Conservation (phyloP, 2,888 invertebrate species). For the Plusia festucae region DNA sequence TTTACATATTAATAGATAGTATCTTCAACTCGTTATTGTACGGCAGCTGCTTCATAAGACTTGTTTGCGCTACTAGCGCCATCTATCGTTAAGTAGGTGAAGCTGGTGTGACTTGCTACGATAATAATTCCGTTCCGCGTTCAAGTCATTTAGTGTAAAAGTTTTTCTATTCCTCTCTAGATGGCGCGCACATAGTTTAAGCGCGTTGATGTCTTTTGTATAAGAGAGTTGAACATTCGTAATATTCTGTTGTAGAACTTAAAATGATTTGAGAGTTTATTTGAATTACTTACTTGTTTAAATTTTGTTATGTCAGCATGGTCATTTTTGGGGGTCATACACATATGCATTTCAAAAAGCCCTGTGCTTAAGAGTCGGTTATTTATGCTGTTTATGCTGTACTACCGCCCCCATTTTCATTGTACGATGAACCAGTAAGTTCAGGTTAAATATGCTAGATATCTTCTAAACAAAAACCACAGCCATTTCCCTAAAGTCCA, state of each 20-base stretch:
- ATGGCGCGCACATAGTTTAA: conserved; percentile 52
- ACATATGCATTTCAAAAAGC: no score
- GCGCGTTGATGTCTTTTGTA: conserved; percentile 79
- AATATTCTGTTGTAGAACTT: not conserved
- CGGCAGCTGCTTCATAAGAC: not conserved
- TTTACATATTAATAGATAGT: not conserved
- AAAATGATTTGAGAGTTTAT: not conserved
- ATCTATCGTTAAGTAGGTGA: conserved; percentile 65
- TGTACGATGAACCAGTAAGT: no score
- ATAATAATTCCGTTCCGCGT: not conserved
- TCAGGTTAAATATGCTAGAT: no score
- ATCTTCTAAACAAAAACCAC: no score
- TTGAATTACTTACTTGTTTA: not conserved
- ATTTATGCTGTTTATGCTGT: no score
- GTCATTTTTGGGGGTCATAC: no score
- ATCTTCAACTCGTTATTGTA: not conserved
- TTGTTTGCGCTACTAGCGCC: conserved; percentile 54
- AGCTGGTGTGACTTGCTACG: conserved; percentile 6
- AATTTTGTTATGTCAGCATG: no score
- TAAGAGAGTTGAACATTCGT: conserved; percentile 6
- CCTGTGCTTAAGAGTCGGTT: no score
- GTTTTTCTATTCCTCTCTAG: conserved; percentile 55
- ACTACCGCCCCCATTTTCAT: no score
- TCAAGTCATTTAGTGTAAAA: conserved; percentile 5
- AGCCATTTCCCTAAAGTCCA: no score